phyloP scores from a whole-genome alignment of 2,113 vertebrate genomes.

The Gavialis gangeticus region DNA sequence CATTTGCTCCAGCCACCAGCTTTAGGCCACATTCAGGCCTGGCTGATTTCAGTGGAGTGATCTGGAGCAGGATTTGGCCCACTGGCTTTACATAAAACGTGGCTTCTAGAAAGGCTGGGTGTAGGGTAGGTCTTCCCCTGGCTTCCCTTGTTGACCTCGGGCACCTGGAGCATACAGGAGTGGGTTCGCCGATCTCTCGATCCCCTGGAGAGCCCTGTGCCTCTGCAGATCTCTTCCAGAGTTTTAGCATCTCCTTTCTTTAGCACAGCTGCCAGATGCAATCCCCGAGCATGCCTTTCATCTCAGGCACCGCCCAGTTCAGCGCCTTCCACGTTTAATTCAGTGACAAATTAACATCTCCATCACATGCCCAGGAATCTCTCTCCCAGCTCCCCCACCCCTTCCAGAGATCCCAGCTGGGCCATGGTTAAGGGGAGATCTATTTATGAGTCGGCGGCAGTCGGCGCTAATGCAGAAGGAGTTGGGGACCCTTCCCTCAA shows the following conservation, averaged over 20 bases:
- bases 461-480: background rate
- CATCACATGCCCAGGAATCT: accelerated
- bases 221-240: conserved; percentile 11
- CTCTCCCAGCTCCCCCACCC: background rate
- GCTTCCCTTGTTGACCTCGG: background rate
- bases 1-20: background rate
- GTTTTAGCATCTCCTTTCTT: background rate
- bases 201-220: background rate
- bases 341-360: background rate
- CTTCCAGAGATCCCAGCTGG: accelerated
- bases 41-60: background rate
- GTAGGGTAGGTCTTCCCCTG: accelerated
- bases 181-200: accelerated
- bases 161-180: background rate
- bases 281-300: background rate
- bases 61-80: background rate
- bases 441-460: background rate
- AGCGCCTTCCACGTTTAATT: accelerated
- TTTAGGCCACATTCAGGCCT: background rate
- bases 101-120: background rate
- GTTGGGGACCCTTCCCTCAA: background rate
- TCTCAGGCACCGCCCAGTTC: conserved; percentile 28
- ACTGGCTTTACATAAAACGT: accelerated
- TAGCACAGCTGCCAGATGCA: conserved; percentile 5
- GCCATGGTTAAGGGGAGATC: background rate